Base-by-base conservation (phyloP, 2,888 invertebrate genomes). In the Platycnemis pennipes region DNA sequence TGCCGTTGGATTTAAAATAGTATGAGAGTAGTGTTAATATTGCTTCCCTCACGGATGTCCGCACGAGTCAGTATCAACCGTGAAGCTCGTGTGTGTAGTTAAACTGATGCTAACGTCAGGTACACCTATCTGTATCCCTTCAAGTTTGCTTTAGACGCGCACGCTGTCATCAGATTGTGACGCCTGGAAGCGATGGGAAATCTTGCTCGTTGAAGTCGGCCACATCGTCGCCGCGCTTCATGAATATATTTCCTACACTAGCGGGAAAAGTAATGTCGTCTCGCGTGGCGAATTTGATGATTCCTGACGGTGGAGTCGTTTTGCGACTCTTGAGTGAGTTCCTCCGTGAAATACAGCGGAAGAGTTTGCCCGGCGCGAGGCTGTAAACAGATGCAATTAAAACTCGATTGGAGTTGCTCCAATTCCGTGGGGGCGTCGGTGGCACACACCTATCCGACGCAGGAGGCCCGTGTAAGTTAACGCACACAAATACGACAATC, bases 371-470 rank as follows among this genome's bases (percentile, higher is more conserved):
- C 77, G 37, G 37, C 77, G 13, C 13, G 31, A 37, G 31, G 77
- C 37, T 77, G 77, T 37, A 16, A 22, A 77, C 77, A 16, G 7
- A 37, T 77, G 77, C 77, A 77, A 77, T 77, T 77, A 77, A 77
- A 77, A 77, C 77, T 77, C 37, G 77, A 77, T 77, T 77, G 77
- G 77, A 77, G 37, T 77, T 77, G 77, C 31, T 77, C 77, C 77
- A 77, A 77, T 77, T 37, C 77, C 77, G 37, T 37, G 77, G 13
- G 77, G 37, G 11, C 37, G 77, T 77, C 37, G 31, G 63, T 26
- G 63, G 37, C 37, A 37, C 77, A 5, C 31, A 77, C 37, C 37
- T 77, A 77, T 77, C 77, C 77, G 77, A 13, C 77, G 77, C 1
- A 11, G 77, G 31, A 31, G 77, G 16, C 26, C 77, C 77, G 11